A percentile compares a stretch with the other conserved stretches of the same genome.
Evolutionary conservation across 1,140 invertebrate genomes (phyloP).

Genomic region (Solen grandis): DNA sequence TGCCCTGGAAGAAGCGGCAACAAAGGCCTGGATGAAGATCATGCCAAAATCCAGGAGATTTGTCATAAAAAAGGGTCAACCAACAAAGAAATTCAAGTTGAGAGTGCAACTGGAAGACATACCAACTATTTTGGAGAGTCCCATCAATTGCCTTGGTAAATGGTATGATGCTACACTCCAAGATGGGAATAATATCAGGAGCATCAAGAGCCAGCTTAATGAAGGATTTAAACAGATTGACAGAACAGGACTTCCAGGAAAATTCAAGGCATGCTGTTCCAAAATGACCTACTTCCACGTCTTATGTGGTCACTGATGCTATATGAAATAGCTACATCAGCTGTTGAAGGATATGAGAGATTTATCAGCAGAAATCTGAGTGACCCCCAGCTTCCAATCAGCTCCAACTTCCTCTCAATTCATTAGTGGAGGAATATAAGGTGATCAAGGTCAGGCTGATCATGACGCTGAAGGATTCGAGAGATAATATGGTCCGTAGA

Average conservation of each 20-base stretch:
- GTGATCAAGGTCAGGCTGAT: neutral
- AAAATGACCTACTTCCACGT: constrained; percentile 14
- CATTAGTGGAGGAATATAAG: constrained; percentile 39
- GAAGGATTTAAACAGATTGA: too few species aligned
- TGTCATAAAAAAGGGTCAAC: too few species aligned
- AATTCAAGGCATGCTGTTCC: too few species aligned
- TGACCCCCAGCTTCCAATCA: constrained; percentile 1
- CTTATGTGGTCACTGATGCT: constrained; percentile 25
- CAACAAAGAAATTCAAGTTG: too few species aligned
- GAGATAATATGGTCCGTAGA: neutral
- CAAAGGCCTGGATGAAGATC: too few species aligned
- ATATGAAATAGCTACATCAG: constrained; percentile 6
- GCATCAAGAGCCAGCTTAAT: constrained; percentile 2
- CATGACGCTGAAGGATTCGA: constrained; percentile 1
- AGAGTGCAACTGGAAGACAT: too few species aligned
- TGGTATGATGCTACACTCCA: constrained; percentile 12
- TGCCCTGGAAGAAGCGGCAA: too few species aligned
- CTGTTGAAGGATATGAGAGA: constrained; percentile 9
- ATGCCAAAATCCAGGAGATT: too few species aligned
- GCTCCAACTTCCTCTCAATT: constrained; percentile 38
- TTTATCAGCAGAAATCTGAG: neutral
- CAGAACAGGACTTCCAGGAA: too few species aligned
- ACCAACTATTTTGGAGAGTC: too few species aligned
- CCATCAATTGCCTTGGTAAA: constrained; percentile 2
- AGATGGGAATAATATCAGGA: constrained; percentile 3